phyloP scores from a whole-genome alignment of 2,888 invertebrate genomes.

The Suillia variegata region DNA sequence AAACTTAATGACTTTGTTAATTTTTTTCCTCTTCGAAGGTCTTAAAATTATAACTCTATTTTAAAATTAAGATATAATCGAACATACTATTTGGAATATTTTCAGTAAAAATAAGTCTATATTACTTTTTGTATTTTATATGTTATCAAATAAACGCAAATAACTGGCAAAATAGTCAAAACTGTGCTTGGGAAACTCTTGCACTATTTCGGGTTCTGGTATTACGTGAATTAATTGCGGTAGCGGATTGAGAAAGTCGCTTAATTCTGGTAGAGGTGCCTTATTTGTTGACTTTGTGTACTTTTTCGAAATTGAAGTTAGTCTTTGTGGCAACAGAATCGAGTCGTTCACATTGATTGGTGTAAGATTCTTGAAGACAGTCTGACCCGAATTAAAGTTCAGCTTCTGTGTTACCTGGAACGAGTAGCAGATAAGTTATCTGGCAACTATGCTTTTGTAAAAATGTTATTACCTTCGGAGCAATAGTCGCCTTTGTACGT shows the following conservation, averaged over 20 bases:
- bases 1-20: no score
- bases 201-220: conserved; percentile 39
- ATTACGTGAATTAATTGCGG: conserved; percentile 31
- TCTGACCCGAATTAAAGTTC: conserved; percentile 42
- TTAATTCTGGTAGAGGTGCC: conserved; percentile 39
- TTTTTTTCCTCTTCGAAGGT: no score
- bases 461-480: conserved; percentile 48
- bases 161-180: conserved; percentile 15
- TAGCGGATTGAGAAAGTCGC: conserved; percentile 43
- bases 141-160: neutral
- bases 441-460: no score
- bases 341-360: conserved; percentile 52
- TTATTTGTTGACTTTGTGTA: conserved; percentile 25
- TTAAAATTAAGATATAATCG: no score
- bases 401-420: conserved; percentile 47
- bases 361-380: conserved; percentile 46
- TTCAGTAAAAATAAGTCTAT: no score
- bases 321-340: conserved; percentile 31
- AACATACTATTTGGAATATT: no score
- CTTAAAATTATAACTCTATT: no score
- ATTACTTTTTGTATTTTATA: no score
- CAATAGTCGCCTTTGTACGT: conserved; percentile 37
- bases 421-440: no score
- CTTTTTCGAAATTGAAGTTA: conserved; percentile 27
- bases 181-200: conserved; percentile 21